Evolutionary conservation across 2,797 vertebrate species (phyloP).

Genomic region (Muscicapa comitata): DNA sequence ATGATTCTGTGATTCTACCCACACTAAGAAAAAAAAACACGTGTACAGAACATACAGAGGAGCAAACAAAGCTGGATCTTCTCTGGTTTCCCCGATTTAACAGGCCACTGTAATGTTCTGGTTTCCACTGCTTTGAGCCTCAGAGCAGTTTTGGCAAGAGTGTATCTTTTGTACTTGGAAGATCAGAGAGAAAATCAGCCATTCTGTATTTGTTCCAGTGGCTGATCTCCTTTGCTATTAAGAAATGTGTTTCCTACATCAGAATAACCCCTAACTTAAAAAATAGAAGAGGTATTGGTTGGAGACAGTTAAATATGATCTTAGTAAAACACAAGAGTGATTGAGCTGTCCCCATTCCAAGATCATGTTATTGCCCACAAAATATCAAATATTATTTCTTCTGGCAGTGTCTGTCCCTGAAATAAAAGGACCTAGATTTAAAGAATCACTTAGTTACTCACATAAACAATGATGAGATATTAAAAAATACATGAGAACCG

Average conservation of each 20-base stretch:
- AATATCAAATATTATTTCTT: not conserved
- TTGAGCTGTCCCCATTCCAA: not conserved
- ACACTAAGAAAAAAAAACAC: not conserved
- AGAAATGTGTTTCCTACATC: not conserved
- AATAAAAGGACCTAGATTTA: conserved; percentile 14
- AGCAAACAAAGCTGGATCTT: not conserved
- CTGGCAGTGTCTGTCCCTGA: not conserved
- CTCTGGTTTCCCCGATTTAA: not conserved
- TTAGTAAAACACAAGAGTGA: not conserved
- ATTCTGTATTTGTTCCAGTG: not conserved
- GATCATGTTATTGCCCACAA: not conserved
- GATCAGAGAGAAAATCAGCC: not conserved
- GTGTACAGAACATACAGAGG: not conserved
- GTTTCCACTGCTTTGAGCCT: not conserved
- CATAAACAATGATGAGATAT: conserved; percentile 15
- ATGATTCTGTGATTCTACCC: not conserved
- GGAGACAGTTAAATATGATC: not conserved
- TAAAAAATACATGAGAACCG: conserved; percentile 26
- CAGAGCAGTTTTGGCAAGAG: not conserved
- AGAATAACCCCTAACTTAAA: not conserved
- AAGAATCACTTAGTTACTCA: conserved; percentile 11
- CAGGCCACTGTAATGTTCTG: not conserved
- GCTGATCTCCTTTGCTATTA: not conserved
- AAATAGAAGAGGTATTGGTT: not conserved
- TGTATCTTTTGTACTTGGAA: not conserved